Evolutionary conservation across 2,113 vertebrate species (phyloP).

Genomic region (Oryctolagus cuniculus): mOryCun1.1 NC_091438.1:49978501-49979000

Average conservation of each 20-base stretch:
- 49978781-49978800: neutral
- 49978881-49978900: neutral
- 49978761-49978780: neutral
- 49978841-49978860: neutral
- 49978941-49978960: neutral
- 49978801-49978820: neutral
- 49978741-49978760: neutral
- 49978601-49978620: slow-evolving; percentile 17
- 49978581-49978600: neutral
- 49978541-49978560: slow-evolving; percentile 34
- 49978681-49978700: neutral
- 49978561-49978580: slow-evolving; percentile 26
- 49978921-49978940: neutral
- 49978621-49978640: neutral
- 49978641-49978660: neutral
- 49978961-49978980: neutral
- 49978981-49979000: neutral
- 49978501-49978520: slow-evolving; percentile 4
- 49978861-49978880: neutral
- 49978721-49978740: neutral
- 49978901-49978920: neutral
- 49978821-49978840: neutral
- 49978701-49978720: neutral
- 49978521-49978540: slow-evolving; percentile 11
- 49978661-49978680: neutral